Evolutionary conservation across 2,888 invertebrate species (phyloP), one percentile per base, ranked within the genome.

Genomic region (Smittia sp.): DNA sequence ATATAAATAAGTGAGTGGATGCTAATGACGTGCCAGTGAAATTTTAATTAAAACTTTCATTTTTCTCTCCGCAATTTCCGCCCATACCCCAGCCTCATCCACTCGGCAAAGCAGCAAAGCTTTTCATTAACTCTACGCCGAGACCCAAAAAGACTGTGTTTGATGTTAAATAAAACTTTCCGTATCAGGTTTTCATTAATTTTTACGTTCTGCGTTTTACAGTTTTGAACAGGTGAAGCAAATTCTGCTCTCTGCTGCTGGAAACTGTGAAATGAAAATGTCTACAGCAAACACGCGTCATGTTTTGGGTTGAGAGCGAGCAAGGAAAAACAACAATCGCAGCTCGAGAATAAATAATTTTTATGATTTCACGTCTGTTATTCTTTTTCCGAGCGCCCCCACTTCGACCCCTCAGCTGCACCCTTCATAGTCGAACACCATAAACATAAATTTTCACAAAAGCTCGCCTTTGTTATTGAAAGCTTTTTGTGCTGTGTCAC

Each of bases 1-100:
- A 46, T 46, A 46, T 46, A 68, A 68, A 68, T 69, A 32, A 69
- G 18, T n/a, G n/a, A n/a, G n/a, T 69, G 69, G 54, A 15, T 69
- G 69, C 25, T 69, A 69, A 69, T 69, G 69, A 69, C 69, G 52
- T 39, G 22, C 25, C 69, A 54, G 52, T 69, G 69, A 69, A 69
- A 69, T 69, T 69, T 69, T 69, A 69, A 69, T 69, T 69, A 69
- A 69, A 69, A 69, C 69, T 69, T 69, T 69, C 52, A 69, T 69
- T 69, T 69, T 69, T 69, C 52, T 15, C 27, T 27, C 15, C 20
- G 1, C 27, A 24, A 32, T 32, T 32, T 32, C 32, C 32, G 32
- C 32, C 32, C 32, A 32, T 6, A 54, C 13, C 6, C 54, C 6
- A 54, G n/a, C 58, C 11, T 18, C 25, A 54, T 6, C 11, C 15